Evolutionary conservation across 64 coral and sea anemone genomes (phyloP).

Genomic region (Montipora capricornis): DNA sequence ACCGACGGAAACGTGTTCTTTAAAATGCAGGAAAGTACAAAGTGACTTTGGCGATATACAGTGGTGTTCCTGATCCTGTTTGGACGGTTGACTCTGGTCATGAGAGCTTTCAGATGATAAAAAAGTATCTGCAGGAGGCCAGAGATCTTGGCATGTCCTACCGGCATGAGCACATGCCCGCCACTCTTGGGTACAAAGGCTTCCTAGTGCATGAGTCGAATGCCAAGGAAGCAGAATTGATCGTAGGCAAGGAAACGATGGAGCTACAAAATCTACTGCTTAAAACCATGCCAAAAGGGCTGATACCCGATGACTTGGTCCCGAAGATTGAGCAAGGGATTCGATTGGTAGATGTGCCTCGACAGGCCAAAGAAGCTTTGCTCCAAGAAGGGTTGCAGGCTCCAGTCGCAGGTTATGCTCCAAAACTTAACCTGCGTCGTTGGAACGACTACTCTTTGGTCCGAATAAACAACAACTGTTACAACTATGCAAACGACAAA

Average conservation of each 20-base stretch:
- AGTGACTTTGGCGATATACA: conserved; percentile 32
- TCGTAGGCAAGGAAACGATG: conserved; percentile 13
- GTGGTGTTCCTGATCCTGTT: conserved; percentile 58
- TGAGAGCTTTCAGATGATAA: conserved; percentile 10
- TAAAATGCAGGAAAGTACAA: conserved; percentile 46
- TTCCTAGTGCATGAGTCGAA: conserved; percentile 7
- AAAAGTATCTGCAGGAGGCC: neutral
- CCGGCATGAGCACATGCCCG: conserved; percentile 12
- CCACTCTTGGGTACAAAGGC: conserved; percentile 44
- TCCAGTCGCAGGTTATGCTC: conserved; percentile 17
- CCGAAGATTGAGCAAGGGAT: conserved; percentile 23
- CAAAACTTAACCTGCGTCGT: conserved; percentile 5
- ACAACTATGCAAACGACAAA: conserved; percentile 57
- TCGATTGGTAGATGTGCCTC: conserved; percentile 3
- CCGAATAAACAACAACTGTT: conserved; percentile 43
- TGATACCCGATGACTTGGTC: neutral
- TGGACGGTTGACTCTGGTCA: neutral
- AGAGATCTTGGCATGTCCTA: neutral
- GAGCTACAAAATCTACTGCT: conserved; percentile 31
- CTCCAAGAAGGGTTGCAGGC: neutral
- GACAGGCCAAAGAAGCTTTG: neutral
- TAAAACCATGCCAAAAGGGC: conserved; percentile 29
- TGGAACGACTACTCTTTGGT: neutral
- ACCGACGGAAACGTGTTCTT: neutral
- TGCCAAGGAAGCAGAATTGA: conserved; percentile 18